Percentiles rank a stretch among this genome's conserved stretches.
Conservation (phyloP, 1,140 invertebrate genomes). For the Drosophila asahinai region DNA sequence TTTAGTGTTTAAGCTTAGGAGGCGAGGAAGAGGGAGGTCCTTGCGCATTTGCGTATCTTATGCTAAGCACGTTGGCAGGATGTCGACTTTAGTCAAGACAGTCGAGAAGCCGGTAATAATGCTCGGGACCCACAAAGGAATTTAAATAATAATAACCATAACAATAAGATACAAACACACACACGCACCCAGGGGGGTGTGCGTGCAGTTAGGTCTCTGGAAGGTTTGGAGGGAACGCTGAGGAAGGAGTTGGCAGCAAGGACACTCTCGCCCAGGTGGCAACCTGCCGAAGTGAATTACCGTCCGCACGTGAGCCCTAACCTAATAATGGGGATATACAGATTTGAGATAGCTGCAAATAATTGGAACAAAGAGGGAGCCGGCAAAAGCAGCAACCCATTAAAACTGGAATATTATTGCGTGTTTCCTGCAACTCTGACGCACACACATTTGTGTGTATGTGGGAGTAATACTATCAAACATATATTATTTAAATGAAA, state of each 20-base stretch:
- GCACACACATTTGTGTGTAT: not conserved
- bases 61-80: conserved; percentile 68
- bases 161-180: conserved; percentile 43
- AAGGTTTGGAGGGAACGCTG: not conserved
- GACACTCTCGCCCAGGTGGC: conserved; percentile 25
- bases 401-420: conserved; percentile 46
- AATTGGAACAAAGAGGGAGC: conserved; percentile 28
- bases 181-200: conserved; percentile 10
- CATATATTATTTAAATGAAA: not conserved
- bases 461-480: not conserved
- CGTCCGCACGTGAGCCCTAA: conserved; percentile 39
- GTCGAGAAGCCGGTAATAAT: conserved; percentile 48
- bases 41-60: conserved; percentile 63
- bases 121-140: conserved; percentile 58
- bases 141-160: conserved; percentile 66
- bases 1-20: not conserved
- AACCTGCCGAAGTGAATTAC: conserved; percentile 39
- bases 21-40: not conserved
- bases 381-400: conserved; percentile 44
- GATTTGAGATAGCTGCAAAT: conserved; percentile 41
- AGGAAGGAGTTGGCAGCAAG: conserved; percentile 7
- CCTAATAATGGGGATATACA: conserved; percentile 31
- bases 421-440: conserved; percentile 26
- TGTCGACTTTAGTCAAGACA: conserved; percentile 52
- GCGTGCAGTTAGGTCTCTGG: not conserved